Conservation (phyloP, 2,113 vertebrate genomes). For the Cebidichthys violaceus region DNA sequence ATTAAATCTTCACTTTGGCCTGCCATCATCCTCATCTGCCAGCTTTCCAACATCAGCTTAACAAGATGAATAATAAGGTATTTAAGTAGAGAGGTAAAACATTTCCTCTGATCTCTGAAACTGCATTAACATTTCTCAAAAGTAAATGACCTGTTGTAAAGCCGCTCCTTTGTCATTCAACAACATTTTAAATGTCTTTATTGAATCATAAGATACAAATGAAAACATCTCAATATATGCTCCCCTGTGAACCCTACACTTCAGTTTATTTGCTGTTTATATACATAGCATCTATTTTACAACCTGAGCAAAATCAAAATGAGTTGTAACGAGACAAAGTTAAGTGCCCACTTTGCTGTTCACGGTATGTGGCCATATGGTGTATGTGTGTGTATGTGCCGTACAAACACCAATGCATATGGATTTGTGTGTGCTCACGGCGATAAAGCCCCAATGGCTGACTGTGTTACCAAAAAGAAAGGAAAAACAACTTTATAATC, state of each 20-base stretch:
- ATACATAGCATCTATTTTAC: not conserved
- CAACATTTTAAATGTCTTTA: not conserved
- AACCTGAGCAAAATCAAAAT: not conserved
- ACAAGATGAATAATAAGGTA: conserved; percentile 28
- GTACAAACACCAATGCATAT: not conserved
- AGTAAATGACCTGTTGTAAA: not conserved
- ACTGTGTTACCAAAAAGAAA: not conserved
- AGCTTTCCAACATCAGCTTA: conserved; percentile 27
- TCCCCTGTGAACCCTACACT: not conserved
- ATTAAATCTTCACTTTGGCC: conserved; percentile 42
- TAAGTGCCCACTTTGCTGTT: not conserved
- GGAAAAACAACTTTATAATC: conserved; percentile 4
- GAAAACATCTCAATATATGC: not conserved
- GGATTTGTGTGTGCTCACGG: not conserved
- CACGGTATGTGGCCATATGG: conserved; percentile 1
- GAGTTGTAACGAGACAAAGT: conserved; percentile 3
- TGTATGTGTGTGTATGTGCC: not conserved
- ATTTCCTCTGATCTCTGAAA: not conserved
- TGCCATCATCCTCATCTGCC: conserved; percentile 36
- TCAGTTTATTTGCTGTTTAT: not conserved
- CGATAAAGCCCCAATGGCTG: not conserved
- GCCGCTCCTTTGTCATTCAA: not conserved
- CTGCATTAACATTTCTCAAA: not conserved
- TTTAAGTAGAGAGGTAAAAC: conserved; percentile 35
- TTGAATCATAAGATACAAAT: not conserved